Evolutionary conservation across 1,140 invertebrate species (phyloP).

Genomic region (Bactericera cockerelli): DNA sequence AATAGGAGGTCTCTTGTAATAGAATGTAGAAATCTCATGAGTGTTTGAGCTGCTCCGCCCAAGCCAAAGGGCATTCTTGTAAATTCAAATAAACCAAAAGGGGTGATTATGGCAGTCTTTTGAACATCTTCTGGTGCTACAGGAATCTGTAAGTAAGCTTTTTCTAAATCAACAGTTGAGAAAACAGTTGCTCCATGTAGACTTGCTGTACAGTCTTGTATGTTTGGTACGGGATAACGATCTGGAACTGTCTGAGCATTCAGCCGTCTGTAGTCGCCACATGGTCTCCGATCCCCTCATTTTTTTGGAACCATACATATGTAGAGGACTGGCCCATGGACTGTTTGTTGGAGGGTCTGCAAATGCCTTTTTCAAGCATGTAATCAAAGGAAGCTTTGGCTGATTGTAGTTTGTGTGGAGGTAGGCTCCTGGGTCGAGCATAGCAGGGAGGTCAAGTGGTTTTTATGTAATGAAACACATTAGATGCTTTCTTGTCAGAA

Average conservation of each 20-base stretch:
- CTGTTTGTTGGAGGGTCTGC: conserved; percentile 23
- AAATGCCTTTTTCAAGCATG: conserved; percentile 23
- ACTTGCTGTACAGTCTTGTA: conserved; percentile 24
- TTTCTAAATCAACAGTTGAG: conserved; percentile 30
- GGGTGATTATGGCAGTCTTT: conserved; percentile 9
- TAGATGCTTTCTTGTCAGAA: background rate
- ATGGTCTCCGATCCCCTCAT: conserved; percentile 28
- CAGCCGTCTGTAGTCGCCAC: conserved; percentile 33
- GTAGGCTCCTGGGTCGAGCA: conserved; percentile 25
- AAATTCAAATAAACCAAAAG: conserved; percentile 17
- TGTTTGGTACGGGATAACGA: conserved; percentile 28
- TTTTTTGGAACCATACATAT: conserved; percentile 34
- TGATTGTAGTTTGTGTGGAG: conserved; percentile 20
- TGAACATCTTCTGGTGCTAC: conserved; percentile 25
- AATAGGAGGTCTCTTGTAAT: conserved; percentile 27
- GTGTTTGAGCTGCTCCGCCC: conserved; percentile 29
- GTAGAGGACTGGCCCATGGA: conserved; percentile 31
- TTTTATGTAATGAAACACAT: conserved; percentile 22
- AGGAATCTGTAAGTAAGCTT: conserved; percentile 34
- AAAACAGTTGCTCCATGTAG: conserved; percentile 30
- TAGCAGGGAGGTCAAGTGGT: conserved; percentile 27
- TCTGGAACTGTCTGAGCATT: conserved; percentile 30
- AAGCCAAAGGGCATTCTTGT: conserved; percentile 25
- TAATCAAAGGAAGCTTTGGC: conserved; percentile 23
- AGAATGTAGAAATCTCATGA: conserved; percentile 34